These are phyloP conservation scores for Erebia ligea DNA, from an alignment of 2,888 invertebrate species.

Conservation along the genomic window DNA sequence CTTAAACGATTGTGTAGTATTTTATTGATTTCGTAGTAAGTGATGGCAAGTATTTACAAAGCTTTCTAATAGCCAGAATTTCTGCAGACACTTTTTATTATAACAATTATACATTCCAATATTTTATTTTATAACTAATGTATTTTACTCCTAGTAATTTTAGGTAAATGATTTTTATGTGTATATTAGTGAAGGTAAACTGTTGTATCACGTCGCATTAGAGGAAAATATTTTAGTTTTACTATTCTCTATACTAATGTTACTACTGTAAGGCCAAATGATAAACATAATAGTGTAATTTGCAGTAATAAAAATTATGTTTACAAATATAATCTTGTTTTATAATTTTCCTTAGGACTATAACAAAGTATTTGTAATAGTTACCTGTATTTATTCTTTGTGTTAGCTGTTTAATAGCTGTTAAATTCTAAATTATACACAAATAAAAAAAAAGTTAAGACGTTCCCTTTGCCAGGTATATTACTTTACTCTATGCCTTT, in stretches of 20 bases:
- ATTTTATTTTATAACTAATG: conserved; percentile 55
- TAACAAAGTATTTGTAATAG: neutral
- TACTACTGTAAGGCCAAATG: conserved; percentile 79
- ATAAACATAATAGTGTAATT: conserved; percentile 82
- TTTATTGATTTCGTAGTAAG: neutral
- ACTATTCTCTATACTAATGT: conserved; percentile 77
- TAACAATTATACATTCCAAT: conserved; percentile 63
- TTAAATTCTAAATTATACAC: neutral
- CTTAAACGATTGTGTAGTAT: neutral
- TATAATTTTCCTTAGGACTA: conserved; percentile 38
- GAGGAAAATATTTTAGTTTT: conserved; percentile 63
- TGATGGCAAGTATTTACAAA: neutral
- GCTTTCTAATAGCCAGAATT: neutral
- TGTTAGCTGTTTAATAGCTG: too few species aligned
- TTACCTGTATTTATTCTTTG: too few species aligned
- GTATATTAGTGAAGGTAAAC: conserved; percentile 57
- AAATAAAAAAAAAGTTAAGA: neutral
- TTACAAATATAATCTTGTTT: conserved; percentile 54
- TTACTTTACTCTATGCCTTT: too few species aligned
- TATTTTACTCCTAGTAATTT: conserved; percentile 57
- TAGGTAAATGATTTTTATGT: conserved; percentile 46
- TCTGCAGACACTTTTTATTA: neutral
- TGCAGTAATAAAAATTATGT: conserved; percentile 76
- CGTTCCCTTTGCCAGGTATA: neutral
- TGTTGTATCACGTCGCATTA: conserved; percentile 78